Conservation (phyloP, 2,113 vertebrate species). For the Psilopsiagon aymara region DNA sequence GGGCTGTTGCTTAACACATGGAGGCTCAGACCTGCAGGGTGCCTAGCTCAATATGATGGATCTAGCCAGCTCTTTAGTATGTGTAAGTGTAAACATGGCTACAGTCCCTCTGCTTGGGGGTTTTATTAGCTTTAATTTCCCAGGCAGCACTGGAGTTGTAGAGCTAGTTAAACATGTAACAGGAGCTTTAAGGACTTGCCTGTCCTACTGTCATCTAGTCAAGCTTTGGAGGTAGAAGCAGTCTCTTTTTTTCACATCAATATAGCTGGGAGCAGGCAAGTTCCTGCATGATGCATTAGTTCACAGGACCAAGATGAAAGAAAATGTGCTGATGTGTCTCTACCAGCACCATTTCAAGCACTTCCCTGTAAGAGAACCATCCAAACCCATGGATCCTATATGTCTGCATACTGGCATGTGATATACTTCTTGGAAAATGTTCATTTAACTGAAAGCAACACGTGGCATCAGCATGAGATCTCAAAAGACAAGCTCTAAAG, state of each 20-base stretch:
- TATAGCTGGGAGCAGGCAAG: not conserved
- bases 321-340: not conserved
- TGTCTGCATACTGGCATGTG: not conserved
- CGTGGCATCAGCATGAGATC: not conserved
- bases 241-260: not conserved
- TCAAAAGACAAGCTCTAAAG: not conserved
- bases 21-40: not conserved
- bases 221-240: not conserved
- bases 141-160: not conserved
- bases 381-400: not conserved
- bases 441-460: not conserved
- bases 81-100: accelerated
- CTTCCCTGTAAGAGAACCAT: not conserved
- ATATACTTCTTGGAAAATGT: not conserved
- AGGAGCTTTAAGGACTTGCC: not conserved
- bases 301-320: not conserved
- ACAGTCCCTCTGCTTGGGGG: not conserved
- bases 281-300: not conserved
- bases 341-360: not conserved
- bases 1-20: not conserved
- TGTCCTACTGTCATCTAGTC: not conserved
- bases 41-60: not conserved
- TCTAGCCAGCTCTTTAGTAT: not conserved
- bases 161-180: not conserved
- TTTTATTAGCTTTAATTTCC: not conserved